Base-by-base conservation (phyloP, 2,888 invertebrate genomes). In the Drosophila kambysellisi region DNA sequence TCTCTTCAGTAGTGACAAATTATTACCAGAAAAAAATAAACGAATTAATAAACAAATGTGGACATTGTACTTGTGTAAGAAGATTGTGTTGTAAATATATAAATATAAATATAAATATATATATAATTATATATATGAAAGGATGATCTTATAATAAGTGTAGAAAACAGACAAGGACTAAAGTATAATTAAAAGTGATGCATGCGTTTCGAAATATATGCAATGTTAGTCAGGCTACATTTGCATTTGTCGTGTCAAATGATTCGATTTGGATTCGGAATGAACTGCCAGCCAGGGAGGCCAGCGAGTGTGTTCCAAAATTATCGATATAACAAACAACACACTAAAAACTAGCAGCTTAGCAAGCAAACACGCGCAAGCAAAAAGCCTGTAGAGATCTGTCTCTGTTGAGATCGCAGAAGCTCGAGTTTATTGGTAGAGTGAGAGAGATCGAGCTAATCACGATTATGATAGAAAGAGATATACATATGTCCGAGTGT, bases 341-440 rank as follows among this genome's bases (percentile, higher is more conserved):
- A 79, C 62, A 79, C 62, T 63, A 56, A 50, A 62, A 69, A 68
- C 76, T 76, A 78, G 68, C 79, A 78, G 79, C 76, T 74, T 65
- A 76, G 78, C 76, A 72, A 62, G 72, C 79, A 68, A 46, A 25
- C 46, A 25, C 46, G 46, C 64, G 57, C 72, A 79, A 79, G 75
- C 79, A 79, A 72, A 61, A 69, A 9, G 35, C 25, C 46, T 25
- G 46, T 8, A 17, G 33, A 58, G 56, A 56, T 57, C 25, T 15
- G 25, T 46, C 7, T 25, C 46, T 48, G n/a, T 9, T 9, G 12
- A 41, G 46, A 56, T 37, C 54, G 56, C 46, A n/a, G 39, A 32
- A 25, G 35, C 39, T 59, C 25, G 41, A 51, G 52, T 17, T 33
- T 29, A 29, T 50, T 17, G 9, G 9, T 50, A 3, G 29, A 17